Conservation (phyloP, 2,888 invertebrate species). For the Acanthopleura granulata region DNA sequence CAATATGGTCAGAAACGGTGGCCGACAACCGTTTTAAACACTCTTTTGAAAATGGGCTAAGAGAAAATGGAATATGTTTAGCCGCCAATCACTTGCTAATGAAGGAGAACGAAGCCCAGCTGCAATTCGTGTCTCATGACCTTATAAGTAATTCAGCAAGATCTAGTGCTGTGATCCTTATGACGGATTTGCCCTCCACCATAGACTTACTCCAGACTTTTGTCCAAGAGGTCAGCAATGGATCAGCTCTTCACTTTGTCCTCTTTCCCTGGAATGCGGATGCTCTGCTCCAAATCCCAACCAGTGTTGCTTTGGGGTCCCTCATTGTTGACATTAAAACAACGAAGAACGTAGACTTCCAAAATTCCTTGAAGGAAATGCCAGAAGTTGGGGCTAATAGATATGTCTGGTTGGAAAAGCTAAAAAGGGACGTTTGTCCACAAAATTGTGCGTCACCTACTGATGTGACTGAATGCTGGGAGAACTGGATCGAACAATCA, state of each 20-base stretch:
- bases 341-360: neutral
- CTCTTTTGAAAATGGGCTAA: neutral
- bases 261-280: slow-evolving; percentile 9
- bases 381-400: neutral
- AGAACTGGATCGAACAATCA: neutral
- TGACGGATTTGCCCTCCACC: neutral
- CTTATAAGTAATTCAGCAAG: neutral
- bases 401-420: neutral
- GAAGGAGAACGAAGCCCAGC: neutral
- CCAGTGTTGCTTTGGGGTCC: neutral
- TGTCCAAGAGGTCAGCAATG: neutral
- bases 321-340: neutral
- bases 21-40: neutral
- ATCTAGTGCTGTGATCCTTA: neutral
- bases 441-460: neutral
- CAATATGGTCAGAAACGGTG: neutral
- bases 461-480: neutral
- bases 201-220: neutral
- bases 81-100: neutral
- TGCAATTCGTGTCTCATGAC: neutral
- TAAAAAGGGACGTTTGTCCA: neutral
- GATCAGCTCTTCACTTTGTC: neutral
- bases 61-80: neutral
- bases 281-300: neutral
- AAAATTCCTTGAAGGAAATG: neutral